Evolutionary conservation across 2,113 vertebrate species (phyloP), one percentile per base, ranked within the genome.

Genomic region (Ophiodon elongatus): DNA sequence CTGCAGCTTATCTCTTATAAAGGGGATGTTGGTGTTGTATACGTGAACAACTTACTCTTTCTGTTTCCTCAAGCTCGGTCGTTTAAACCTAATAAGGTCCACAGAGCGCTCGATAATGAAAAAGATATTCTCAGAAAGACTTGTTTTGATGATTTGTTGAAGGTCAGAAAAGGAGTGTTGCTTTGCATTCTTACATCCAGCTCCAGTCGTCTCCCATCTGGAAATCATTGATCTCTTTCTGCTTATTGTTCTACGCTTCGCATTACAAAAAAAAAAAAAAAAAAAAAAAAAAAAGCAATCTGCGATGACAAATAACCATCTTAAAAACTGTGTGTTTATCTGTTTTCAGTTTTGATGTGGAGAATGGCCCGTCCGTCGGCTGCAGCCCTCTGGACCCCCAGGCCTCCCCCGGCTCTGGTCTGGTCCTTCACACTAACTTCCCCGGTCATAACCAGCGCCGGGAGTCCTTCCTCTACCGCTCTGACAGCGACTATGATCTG

Each of bases 401-500:
- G 93, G 96, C 96, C 83, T 93, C 98, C 69, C 98, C 98, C 14
- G 98, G 98, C 0, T 99, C 98, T 0, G 98, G 97, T 6, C 95
- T 99, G 66, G 97, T 99, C 0, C 93, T 99, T 76, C 98, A 99
- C 81, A 96, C 97, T 2, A 98, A 97, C 21, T 99, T 99, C 89
- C 97, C 98, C 0, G 96, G 97, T 33, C 98, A 99, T 92, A 99
- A 96, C 95, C 98, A 99, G 94, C 97, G 98, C 23, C 70, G 98
- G 39, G 98, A 99, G 93, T 99, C 98, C 2, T 99, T 99, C 92
- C 97, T 99, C 1, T 99, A 99, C 95, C 90, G 98, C 73, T 99
- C 98, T 0, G 98, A 99, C 96, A 99, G 98, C 10, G 98, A 99
- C 94, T 99, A 99, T 90, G 98, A 99, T 90, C 93, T 99, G 39